A percentile compares a stretch with the other conserved stretches of the same genome.
Conservation (phyloP, 2,888 invertebrate genomes). For the Rhaphigaster nebulosa region DNA sequence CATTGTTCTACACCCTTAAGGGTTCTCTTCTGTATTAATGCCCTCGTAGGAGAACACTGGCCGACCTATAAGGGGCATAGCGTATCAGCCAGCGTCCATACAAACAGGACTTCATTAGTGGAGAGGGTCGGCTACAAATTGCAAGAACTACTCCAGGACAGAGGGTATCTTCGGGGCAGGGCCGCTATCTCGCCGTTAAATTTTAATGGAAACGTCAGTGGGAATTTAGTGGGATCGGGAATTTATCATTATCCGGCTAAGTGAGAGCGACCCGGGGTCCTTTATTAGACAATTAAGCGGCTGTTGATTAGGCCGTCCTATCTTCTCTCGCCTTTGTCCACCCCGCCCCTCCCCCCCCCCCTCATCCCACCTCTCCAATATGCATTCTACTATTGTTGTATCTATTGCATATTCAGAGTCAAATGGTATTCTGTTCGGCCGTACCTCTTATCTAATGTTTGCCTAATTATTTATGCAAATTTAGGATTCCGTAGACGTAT, state of each 20-base stretch:
- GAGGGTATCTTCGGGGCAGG: neutral
- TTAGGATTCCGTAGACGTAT: too few relatives aligned
- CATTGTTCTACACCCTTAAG: neutral
- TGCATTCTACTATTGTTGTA: slow-evolving; percentile 15
- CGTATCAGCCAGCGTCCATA: slow-evolving; percentile 12
- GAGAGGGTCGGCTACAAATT: neutral
- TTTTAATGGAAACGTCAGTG: slow-evolving; percentile 47
- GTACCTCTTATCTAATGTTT: neutral
- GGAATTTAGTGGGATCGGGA: slow-evolving; percentile 46
- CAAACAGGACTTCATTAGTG: slow-evolving; percentile 32
- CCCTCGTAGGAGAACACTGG: neutral
- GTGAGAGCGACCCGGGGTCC: neutral
- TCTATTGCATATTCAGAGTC: slow-evolving; percentile 13
- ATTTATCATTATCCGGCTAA: slow-evolving; percentile 40
- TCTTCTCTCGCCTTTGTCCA: neutral
- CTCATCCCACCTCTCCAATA: neutral
- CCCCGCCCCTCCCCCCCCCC: neutral
- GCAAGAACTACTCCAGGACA: neutral
- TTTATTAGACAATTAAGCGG: slow-evolving; percentile 44
- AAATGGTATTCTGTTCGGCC: neutral
- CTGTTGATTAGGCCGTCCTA: slow-evolving; percentile 25
- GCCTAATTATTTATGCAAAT: neutral
- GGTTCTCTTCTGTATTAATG: neutral
- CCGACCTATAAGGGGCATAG: neutral
- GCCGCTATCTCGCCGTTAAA: slow-evolving; percentile 50